These are phyloP conservation scores for Neocrepidodera transversa DNA, from an alignment of 2,888 invertebrate species.

Conservation along the genomic window DNA sequence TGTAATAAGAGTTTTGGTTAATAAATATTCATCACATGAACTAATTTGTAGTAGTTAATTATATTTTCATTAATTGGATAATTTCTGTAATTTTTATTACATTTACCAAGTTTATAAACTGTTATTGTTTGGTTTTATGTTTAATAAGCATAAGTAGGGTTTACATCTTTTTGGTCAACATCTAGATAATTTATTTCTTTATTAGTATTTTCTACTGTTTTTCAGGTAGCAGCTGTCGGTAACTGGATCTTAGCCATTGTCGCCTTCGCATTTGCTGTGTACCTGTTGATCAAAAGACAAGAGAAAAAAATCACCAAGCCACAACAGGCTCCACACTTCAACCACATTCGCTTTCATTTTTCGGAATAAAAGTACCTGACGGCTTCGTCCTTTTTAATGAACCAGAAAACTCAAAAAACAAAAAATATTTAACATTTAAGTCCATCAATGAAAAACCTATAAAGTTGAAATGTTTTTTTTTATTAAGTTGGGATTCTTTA, in stretches of 20 bases:
- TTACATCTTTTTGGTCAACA: too few species aligned
- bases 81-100: too few species aligned
- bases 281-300: constrained; percentile 50
- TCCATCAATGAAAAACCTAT: constrained; percentile 1
- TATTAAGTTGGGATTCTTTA: too few species aligned
- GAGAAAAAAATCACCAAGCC: constrained; percentile 21
- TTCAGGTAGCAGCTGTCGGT: constrained; percentile 58
- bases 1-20: too few species aligned
- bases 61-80: too few species aligned
- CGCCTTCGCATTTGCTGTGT: constrained; percentile 61
- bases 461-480: constrained; percentile 7
- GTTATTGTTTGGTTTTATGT: too few species aligned
- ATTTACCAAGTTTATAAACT: too few species aligned
- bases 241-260: constrained; percentile 59
- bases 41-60: too few species aligned
- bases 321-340: constrained; percentile 27
- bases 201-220: constrained; percentile 7
- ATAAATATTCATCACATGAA: too few species aligned
- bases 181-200: too few species aligned
- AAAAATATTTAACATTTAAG: background rate
- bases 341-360: constrained; percentile 29
- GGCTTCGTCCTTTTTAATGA: constrained; percentile 41
- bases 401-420: constrained; percentile 39
- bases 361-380: constrained; percentile 40
- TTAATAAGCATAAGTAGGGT: too few species aligned